Evolutionary conservation across 2,797 vertebrate genomes (phyloP).

Genomic region (Gymnopithys bicolor): DNA sequence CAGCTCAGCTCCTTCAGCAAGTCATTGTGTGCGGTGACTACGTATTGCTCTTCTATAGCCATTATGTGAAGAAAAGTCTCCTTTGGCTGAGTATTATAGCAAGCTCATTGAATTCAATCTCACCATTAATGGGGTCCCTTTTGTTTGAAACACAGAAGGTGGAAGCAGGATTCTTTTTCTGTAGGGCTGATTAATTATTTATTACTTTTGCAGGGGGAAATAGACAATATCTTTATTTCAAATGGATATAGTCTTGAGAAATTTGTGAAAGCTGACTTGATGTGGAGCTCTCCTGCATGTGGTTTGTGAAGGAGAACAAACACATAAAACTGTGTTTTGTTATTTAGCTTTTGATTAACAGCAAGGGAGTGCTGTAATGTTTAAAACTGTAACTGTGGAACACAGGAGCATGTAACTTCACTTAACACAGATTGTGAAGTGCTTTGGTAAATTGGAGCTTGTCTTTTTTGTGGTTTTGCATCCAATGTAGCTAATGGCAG

Average conservation of each 20-base stretch:
- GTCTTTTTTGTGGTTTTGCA: neutral
- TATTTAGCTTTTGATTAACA: neutral
- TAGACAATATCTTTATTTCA: neutral
- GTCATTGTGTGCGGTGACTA: neutral
- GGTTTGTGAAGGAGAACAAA: neutral
- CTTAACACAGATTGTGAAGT: neutral
- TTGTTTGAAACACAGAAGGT: neutral
- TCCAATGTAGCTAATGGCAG: conserved; percentile 82
- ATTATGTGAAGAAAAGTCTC: neutral
- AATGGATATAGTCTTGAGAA: neutral
- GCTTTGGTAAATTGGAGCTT: neutral
- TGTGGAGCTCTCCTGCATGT: neutral
- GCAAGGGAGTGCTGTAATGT: neutral
- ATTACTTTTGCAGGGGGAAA: neutral
- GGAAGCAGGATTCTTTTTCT: neutral
- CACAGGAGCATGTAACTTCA: neutral
- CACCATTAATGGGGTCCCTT: neutral
- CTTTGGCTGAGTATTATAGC: neutral
- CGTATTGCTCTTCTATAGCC: neutral
- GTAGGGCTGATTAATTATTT: neutral
- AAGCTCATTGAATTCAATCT: neutral
- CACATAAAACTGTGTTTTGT: neutral
- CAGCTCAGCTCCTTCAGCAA: neutral
- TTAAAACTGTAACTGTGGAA: neutral
- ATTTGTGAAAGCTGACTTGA: neutral